phyloP scores from a whole-genome alignment of 2,113 vertebrate genomes.

The Siniperca knerii region DNA sequence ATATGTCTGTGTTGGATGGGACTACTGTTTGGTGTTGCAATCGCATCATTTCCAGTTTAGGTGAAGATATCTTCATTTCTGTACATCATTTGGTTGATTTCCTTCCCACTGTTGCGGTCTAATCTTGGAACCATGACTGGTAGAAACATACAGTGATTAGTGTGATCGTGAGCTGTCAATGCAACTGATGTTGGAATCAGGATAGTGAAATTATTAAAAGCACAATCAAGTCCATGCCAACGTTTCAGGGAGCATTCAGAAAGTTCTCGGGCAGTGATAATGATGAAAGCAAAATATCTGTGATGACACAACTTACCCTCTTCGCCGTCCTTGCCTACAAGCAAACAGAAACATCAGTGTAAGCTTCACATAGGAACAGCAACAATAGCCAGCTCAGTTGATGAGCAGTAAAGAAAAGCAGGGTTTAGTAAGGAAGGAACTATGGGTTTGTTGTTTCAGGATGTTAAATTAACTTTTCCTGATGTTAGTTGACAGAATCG shows the following conservation, averaged over 20 bases:
- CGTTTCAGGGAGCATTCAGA: constrained; percentile 35
- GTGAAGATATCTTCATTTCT: too few relatives aligned
- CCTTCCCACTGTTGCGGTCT: neutral
- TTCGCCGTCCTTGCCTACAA: constrained; percentile 64
- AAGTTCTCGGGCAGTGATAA: constrained; percentile 19
- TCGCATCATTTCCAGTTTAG: neutral
- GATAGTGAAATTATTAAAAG: neutral
- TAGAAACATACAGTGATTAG: neutral
- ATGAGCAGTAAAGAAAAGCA: neutral
- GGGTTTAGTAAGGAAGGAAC: neutral
- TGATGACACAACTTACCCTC: constrained; percentile 71
- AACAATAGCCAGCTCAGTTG: neutral
- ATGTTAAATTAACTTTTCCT: neutral
- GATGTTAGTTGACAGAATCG: neutral
- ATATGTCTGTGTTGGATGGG: neutral
- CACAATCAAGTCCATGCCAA: constrained; percentile 8
- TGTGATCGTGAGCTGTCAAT: neutral
- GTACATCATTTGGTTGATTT: neutral
- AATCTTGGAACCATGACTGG: neutral
- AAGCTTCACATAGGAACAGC: neutral
- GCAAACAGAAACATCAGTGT: constrained; percentile 32
- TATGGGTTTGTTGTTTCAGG: neutral
- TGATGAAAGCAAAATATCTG: neutral
- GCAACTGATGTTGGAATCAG: neutral
- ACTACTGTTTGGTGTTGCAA: neutral